Evolutionary conservation across 2,113 vertebrate species (phyloP).

Genomic region (Seriola quinqueradiata): DNA sequence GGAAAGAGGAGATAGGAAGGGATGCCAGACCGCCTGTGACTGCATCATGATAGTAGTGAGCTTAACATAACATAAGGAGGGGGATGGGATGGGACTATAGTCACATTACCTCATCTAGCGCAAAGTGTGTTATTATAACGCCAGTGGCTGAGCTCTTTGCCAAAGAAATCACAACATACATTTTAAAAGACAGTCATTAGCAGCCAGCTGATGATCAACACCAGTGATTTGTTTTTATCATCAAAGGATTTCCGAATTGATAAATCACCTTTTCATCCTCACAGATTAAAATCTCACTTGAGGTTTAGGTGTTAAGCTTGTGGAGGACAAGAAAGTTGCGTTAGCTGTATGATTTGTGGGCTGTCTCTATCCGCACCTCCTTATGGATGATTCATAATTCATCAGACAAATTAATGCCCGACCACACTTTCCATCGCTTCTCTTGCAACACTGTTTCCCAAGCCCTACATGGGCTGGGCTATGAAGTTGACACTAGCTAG

Average conservation of each 20-base stretch:
- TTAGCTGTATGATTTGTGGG: slow-evolving; percentile 1
- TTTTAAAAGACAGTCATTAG: not conserved
- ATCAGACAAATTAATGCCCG: slow-evolving; percentile 10
- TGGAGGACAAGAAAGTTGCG: not conserved
- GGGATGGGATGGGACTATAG: slow-evolving; percentile 62
- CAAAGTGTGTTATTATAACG: slow-evolving; percentile 68
- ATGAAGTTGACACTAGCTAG: slow-evolving; percentile 10
- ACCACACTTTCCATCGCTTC: not conserved
- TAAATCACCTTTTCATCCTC: not conserved
- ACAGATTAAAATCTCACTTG: slow-evolving; percentile 4
- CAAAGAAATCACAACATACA: not conserved
- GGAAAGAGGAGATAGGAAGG: slow-evolving; percentile 2
- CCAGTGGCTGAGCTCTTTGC: slow-evolving; percentile 25
- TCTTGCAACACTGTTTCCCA: not conserved
- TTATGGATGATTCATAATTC: slow-evolving; percentile 43
- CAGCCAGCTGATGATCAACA: not conserved
- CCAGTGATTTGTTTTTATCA: not conserved
- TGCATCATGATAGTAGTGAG: slow-evolving; percentile 59
- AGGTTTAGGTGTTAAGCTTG: slow-evolving; percentile 6
- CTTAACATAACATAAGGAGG: slow-evolving; percentile 71
- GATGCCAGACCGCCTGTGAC: slow-evolving; percentile 37
- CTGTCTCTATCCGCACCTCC: slow-evolving; percentile 13
- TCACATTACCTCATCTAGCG: slow-evolving; percentile 77
- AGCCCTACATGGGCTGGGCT: not conserved
- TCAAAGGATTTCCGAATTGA: not conserved